Conservation (phyloP, 2,888 invertebrate species). For the Hipparchia semele region DNA sequence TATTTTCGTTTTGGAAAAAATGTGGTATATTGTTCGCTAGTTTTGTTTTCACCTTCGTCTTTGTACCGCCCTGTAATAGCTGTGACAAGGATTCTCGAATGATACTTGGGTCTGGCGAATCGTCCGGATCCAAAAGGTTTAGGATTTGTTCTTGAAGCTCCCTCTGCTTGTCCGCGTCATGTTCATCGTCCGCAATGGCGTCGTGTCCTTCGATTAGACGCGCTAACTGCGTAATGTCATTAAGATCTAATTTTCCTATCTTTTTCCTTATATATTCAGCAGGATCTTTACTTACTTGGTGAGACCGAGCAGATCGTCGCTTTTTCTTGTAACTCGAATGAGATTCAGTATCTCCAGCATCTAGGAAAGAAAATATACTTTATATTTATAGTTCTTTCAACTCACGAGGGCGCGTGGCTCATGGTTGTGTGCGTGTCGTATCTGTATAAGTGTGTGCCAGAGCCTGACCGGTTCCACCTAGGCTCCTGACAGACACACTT, state of each 20-base stretch:
- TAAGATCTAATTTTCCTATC: constrained; percentile 70
- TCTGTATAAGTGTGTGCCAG: no score
- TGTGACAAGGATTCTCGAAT: constrained; percentile 61
- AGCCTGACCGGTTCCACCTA: no score
- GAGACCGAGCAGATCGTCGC: constrained; percentile 62
- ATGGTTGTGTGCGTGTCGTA: no score
- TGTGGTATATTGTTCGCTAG: constrained; percentile 49
- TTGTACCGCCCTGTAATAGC: constrained; percentile 60
- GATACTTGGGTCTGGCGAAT: constrained; percentile 61
- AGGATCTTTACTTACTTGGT: constrained; percentile 75
- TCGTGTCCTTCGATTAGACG: constrained; percentile 72
- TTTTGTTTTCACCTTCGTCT: constrained; percentile 49
- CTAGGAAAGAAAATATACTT: constrained; percentile 44
- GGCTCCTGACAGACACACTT: no score
- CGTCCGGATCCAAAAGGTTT: constrained; percentile 66
- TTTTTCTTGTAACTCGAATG: constrained; percentile 72
- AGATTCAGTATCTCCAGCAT: constrained; percentile 67
- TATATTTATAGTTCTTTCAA: background rate
- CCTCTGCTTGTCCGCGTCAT: constrained; percentile 57
- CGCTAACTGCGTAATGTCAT: constrained; percentile 69
- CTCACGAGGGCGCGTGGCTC: no score
- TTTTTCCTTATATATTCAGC: constrained; percentile 69
- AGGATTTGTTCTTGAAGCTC: constrained; percentile 71
- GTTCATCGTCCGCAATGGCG: constrained; percentile 44
- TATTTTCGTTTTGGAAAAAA: constrained; percentile 57